Conservation (phyloP, 2,888 invertebrate species). For the Notodonta dromedarius region DNA sequence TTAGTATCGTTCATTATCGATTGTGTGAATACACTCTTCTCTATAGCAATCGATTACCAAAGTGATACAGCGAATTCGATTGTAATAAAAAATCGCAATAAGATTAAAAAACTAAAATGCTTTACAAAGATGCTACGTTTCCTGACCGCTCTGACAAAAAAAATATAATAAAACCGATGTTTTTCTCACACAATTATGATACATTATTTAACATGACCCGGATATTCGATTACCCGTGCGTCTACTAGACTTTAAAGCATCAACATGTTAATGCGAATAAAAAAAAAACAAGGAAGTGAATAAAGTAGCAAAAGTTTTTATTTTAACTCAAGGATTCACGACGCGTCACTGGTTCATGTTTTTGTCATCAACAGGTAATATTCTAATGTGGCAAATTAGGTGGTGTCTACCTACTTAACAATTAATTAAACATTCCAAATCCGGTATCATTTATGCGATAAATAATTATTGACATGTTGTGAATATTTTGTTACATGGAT, state of each 20-base stretch:
- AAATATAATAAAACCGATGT: neutral
- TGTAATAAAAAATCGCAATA: slow-evolving; percentile 1
- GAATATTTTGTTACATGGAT: slow-evolving; percentile 3
- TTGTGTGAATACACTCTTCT: slow-evolving; percentile 24
- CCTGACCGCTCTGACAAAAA: slow-evolving; percentile 2
- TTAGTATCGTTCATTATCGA: slow-evolving; percentile 12
- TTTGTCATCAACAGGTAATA: slow-evolving; percentile 26
- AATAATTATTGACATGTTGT: slow-evolving; percentile 14
- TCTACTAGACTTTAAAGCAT: slow-evolving; percentile 43
- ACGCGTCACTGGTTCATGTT: slow-evolving; percentile 32
- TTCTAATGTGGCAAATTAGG: slow-evolving; percentile 17
- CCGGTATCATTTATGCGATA: slow-evolving; percentile 11
- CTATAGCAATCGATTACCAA: slow-evolving; percentile 21
- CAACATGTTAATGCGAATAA: slow-evolving; percentile 35
- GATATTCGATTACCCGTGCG: slow-evolving; percentile 46
- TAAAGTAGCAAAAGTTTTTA: slow-evolving; percentile 55
- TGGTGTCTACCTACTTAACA: slow-evolving; percentile 9
- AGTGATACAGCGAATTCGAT: slow-evolving; percentile 18
- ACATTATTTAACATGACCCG: slow-evolving; percentile 44
- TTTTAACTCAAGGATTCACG: slow-evolving; percentile 56
- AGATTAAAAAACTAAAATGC: neutral
- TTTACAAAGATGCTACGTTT: slow-evolving; percentile 2
- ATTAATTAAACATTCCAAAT: slow-evolving; percentile 31
- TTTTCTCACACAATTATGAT: slow-evolving; percentile 7
- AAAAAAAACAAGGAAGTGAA: slow-evolving; percentile 62